Evolutionary conservation across 2,888 invertebrate species (phyloP).

Genomic region (Desoria tigrina): DNA sequence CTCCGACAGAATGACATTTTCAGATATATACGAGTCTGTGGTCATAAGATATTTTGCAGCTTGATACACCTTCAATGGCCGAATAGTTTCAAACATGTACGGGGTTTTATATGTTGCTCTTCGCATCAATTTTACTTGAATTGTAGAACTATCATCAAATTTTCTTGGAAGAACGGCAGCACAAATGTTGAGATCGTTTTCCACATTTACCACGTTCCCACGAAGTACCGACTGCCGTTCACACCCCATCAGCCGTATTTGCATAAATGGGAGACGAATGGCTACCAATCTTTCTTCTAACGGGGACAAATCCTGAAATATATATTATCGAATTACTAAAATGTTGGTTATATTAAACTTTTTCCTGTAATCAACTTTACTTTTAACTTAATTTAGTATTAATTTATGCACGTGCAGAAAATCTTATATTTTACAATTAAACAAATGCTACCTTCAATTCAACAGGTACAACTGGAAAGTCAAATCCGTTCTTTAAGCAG

Average conservation of each 20-base stretch:
- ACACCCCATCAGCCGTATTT: constrained; percentile 6
- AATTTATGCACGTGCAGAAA: no score
- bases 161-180: constrained; percentile 30
- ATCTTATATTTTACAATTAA: no score
- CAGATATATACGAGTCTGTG: no score
- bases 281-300: constrained; percentile 35
- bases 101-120: constrained; percentile 13
- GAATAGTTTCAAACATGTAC: constrained; percentile 32
- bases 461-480: no score
- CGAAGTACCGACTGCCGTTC: constrained; percentile 28
- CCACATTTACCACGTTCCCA: constrained; percentile 39
- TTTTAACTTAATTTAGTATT: no score
- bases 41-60: constrained; percentile 30
- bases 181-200: neutral
- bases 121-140: constrained; percentile 36
- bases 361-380: no score
- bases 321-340: no score
- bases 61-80: constrained; percentile 24
- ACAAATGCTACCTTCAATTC: no score
- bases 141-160: constrained; percentile 27
- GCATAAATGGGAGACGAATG: constrained; percentile 27
- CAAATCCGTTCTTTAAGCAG: no score
- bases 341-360: no score
- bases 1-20: no score
- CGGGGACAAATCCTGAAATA: constrained; percentile 15